Evolutionary conservation across 2,888 invertebrate species (phyloP), one percentile per base, ranked within the genome.

Genomic region (Marronus borbonicus): DNA sequence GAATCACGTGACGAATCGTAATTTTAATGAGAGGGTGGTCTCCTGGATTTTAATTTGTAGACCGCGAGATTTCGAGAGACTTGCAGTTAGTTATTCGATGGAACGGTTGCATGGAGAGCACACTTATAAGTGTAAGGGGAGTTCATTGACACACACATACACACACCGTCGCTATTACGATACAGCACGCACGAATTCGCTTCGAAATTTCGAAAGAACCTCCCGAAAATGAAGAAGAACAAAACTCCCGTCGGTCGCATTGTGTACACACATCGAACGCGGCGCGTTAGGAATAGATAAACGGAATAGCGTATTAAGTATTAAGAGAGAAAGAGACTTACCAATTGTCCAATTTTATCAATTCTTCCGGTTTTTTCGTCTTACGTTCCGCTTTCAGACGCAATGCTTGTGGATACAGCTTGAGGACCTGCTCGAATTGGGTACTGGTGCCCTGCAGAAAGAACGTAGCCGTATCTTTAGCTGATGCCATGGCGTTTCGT

Each of bases 291-390:
- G 8, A 44, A 44, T 44, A 44, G 44, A 58, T 58, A 58, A 58
- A 17, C 20, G 55, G 5, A 58, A 58, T 20, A 58, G 44, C 44
- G 55, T 36, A 36, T 36, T 36, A 58, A 20, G 24, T 12, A 62
- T 62, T 28, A 28, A 39, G 10, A 28, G 28, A 58, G 72, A 14
- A 17, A 24, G 50, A 44, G 24, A 94, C 95, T 96, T 91, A 96
- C 97, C 97, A 97, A 89, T 96, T 95, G 91, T 97, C 97, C 91
- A 97, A 92, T 90, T 97, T 97, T 90, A 97, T 94, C 88, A 97
- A 93, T 90, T 97, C 97, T 89, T 97, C 97, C 78, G 97, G 96
- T 91, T 95, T 97, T 92, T 97, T 97, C 88, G 93, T 94, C 89
- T 95, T 96, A 89, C 93, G 93, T 89, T 97, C 95, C 81, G 97